These are phyloP conservation scores for Xanthia togata DNA, from an alignment of 2,888 invertebrate species.

Conservation along the genomic window DNA sequence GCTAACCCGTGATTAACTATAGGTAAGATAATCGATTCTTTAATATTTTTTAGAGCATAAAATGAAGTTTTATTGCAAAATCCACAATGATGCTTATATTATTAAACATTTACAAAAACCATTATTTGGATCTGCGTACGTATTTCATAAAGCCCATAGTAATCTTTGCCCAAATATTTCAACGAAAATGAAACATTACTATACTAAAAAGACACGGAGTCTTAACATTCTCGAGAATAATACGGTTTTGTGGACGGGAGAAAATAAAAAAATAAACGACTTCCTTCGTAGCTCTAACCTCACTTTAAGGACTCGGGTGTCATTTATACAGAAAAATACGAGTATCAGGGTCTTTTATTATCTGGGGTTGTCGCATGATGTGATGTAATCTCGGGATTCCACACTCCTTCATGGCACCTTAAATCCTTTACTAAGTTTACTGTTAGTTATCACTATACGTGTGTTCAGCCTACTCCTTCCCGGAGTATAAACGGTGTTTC, in stretches of 20 bases:
- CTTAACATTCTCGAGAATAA: slow-evolving; percentile 30
- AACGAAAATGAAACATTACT: slow-evolving; percentile 30
- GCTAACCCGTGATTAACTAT: too few relatives aligned
- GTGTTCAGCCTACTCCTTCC: neutral
- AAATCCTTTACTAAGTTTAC: slow-evolving; percentile 38
- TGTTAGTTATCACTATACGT: slow-evolving; percentile 29
- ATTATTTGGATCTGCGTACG: neutral
- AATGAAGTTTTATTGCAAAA: neutral
- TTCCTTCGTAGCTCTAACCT: slow-evolving; percentile 44
- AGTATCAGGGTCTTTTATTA: slow-evolving; percentile 53
- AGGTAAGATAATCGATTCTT: neutral
- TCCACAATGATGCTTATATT: neutral
- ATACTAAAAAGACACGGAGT: slow-evolving; percentile 31
- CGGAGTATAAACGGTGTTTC: neutral
- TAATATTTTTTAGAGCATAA: neutral
- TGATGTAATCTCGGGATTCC: slow-evolving; percentile 56
- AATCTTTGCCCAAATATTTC: slow-evolving; percentile 3
- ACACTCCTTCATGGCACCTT: slow-evolving; percentile 31
- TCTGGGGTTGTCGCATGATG: slow-evolving; percentile 38
- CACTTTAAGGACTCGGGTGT: slow-evolving; percentile 35
- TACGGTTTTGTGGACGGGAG: slow-evolving; percentile 21
- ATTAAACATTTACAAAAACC: slow-evolving; percentile 5
- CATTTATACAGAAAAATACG: slow-evolving; percentile 58
- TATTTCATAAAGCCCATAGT: neutral
- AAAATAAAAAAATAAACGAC: slow-evolving; percentile 50